Evolutionary conservation across 1,140 invertebrate genomes (phyloP).

Genomic region (Scylla paramamosain): DNA sequence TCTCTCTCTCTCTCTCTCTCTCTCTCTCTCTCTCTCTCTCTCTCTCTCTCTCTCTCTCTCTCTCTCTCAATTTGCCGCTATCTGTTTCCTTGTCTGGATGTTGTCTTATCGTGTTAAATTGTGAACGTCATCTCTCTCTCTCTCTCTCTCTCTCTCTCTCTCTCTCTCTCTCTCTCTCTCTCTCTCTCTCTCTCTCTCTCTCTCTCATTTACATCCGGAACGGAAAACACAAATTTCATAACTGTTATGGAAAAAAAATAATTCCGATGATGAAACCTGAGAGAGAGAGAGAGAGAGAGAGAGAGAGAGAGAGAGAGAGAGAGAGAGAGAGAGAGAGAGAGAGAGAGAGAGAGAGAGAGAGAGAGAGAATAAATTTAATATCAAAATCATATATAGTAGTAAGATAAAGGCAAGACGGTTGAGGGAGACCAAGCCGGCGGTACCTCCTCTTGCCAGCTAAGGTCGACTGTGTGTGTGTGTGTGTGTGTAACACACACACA

Average conservation of each 20-base stretch:
- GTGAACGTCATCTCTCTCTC: not conserved
- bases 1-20: no score
- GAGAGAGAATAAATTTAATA: not conserved
- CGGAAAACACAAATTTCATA: constrained; percentile 16
- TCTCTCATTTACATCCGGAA: not conserved
- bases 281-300: no score
- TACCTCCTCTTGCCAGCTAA: not conserved
- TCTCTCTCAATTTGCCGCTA: not conserved
- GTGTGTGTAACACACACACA: not conserved
- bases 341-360: constrained; percentile 34
- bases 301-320: constrained; percentile 38
- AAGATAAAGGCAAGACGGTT: not conserved
- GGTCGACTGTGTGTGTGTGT: not conserved
- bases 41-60: no score
- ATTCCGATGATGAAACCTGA: no score
- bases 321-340: constrained; percentile 23
- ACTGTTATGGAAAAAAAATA: not conserved
- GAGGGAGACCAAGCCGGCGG: not conserved
- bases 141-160: not conserved
- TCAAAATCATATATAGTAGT: not conserved
- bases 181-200: constrained; percentile 24
- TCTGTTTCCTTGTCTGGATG: not conserved
- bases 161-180: not conserved
- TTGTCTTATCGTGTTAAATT: not conserved
- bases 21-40: no score